A percentile compares a stretch with the other conserved stretches of the same genome.
phyloP scores from a whole-genome alignment of 2,113 vertebrate genomes.

The Choloepus hoffmanni region DNA sequence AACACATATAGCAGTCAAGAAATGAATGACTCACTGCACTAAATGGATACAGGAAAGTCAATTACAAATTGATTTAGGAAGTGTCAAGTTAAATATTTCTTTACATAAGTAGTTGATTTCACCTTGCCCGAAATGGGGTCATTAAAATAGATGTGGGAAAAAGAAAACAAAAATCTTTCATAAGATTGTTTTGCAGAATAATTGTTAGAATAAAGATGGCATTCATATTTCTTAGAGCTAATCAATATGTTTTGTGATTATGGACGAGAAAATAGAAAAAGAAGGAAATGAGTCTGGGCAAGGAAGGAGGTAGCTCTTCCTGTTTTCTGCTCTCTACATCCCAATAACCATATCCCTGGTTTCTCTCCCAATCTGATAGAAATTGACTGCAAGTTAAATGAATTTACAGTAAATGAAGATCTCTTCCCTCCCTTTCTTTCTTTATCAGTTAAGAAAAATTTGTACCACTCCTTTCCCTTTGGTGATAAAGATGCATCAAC shows the following conservation, averaged over 20 bases:
- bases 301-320: neutral
- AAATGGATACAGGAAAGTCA: slow-evolving; percentile 37
- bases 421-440: neutral
- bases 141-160: neutral
- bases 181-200: neutral
- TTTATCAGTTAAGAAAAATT: neutral
- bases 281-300: neutral
- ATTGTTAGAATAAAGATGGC: neutral
- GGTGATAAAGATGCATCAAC: neutral
- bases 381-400: neutral
- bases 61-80: slow-evolving; percentile 54
- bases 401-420: neutral
- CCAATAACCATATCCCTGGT: neutral
- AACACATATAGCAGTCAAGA: slow-evolving; percentile 30
- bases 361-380: neutral
- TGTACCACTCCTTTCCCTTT: neutral
- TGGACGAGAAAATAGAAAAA: neutral
- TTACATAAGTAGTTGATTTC: neutral
- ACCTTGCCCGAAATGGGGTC: neutral
- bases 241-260: neutral
- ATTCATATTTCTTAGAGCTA: neutral
- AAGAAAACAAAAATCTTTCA: neutral
- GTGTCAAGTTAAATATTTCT: slow-evolving; percentile 56
- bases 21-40: slow-evolving; percentile 27
- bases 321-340: neutral